Conservation (phyloP, 2,113 vertebrate genomes). For the Proteles cristata region DNA sequence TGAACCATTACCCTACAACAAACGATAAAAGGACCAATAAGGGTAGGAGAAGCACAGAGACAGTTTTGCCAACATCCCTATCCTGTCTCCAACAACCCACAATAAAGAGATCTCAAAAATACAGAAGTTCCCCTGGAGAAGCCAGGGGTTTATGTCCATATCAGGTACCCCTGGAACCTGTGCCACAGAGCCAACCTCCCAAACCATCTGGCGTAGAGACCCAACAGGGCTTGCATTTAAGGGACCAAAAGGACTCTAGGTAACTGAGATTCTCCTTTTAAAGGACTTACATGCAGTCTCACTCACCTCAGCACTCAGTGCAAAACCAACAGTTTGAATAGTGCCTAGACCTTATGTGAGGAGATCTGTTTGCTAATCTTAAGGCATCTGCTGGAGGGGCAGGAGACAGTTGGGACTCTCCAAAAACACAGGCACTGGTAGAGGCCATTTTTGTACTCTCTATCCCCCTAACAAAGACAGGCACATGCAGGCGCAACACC, state of each 20-base stretch:
- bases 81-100: not conserved
- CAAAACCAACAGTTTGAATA: not conserved
- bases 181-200: not conserved
- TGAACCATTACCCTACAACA: not conserved
- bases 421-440: not conserved
- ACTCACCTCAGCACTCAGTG: not conserved
- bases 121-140: not conserved
- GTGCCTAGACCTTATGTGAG: not conserved
- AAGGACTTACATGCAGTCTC: not conserved
- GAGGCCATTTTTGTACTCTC: not conserved
- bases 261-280: not conserved
- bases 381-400: not conserved
- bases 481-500: not conserved
- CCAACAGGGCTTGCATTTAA: not conserved
- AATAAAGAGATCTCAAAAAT: not conserved
- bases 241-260: not conserved
- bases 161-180: not conserved
- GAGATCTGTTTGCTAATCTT: not conserved
- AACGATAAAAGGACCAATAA: not conserved
- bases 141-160: not conserved
- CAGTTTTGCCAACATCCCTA: not conserved
- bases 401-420: not conserved
- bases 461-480: not conserved
- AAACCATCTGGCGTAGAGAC: not conserved
- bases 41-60: not conserved